phyloP scores from a whole-genome alignment of 1,140 invertebrate species.

The Conopomorpha cramerella region DNA sequence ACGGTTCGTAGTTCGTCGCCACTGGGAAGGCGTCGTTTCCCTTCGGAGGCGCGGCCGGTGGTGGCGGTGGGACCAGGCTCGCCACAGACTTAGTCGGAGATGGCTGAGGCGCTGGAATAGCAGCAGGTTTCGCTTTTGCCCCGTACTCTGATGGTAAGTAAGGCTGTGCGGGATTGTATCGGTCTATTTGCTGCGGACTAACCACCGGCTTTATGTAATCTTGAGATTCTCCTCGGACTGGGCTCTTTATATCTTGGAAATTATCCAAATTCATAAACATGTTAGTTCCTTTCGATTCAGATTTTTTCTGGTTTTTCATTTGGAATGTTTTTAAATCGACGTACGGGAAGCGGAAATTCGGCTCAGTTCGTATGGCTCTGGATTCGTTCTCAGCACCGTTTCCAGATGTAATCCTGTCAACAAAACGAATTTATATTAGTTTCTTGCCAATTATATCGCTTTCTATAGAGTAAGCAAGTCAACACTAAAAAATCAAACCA shows the following conservation, averaged over 20 bases:
- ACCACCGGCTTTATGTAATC: no score
- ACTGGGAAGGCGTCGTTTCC: conserved; percentile 27
- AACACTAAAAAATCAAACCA: no score
- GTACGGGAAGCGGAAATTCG: conserved; percentile 41
- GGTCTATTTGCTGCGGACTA: conserved; percentile 25
- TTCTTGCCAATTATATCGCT: neutral
- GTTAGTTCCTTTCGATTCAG: conserved; percentile 21
- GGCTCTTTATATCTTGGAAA: conserved; percentile 35
- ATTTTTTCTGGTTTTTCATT: conserved; percentile 29
- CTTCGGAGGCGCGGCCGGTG: conserved; percentile 24
- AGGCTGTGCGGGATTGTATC: conserved; percentile 54
- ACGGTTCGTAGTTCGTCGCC: conserved; percentile 36
- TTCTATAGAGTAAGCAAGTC: no score
- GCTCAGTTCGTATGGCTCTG: conserved; percentile 42
- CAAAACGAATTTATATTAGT: conserved; percentile 4
- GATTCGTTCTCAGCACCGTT: conserved; percentile 52
- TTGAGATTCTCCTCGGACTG: conserved; percentile 44
- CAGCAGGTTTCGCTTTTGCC: conserved; percentile 30
- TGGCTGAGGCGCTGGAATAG: conserved; percentile 8
- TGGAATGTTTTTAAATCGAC: conserved; percentile 44
- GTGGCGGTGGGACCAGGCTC: conserved; percentile 34
- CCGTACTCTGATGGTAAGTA: conserved; percentile 37
- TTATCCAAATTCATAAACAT: conserved; percentile 36
- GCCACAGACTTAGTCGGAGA: conserved; percentile 21
- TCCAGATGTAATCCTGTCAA: conserved; percentile 33